phyloP scores from a whole-genome alignment of 1,140 invertebrate genomes.

The Drosophila nigrodunni region DNA sequence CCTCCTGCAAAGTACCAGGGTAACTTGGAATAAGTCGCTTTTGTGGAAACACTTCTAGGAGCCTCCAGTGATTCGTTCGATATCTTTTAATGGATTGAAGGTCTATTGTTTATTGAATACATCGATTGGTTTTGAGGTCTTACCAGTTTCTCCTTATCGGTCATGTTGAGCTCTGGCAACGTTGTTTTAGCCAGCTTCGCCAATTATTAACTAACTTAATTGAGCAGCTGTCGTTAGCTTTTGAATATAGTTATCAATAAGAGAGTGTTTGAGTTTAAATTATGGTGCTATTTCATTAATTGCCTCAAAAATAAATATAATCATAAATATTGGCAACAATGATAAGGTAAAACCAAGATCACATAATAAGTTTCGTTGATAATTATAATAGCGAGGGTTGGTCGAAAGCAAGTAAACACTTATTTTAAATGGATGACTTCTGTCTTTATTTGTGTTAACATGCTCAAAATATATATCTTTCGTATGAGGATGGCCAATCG shows the following conservation, averaged over 20 bases:
- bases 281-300: constrained; percentile 10
- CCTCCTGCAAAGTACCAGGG: constrained; percentile 68
- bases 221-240: background rate
- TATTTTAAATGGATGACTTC: background rate
- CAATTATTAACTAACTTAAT: background rate
- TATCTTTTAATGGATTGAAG: background rate
- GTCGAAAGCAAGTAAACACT: background rate
- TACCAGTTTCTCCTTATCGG: constrained; percentile 65
- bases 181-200: background rate
- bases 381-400: background rate
- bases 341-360: background rate
- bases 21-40: constrained; percentile 29
- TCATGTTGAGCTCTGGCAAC: constrained; percentile 25
- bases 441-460: background rate
- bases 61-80: constrained; percentile 1
- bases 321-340: background rate
- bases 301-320: constrained; percentile 1
- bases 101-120: background rate
- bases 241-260: constrained; percentile 11
- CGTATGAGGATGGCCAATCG: constrained; percentile 42
- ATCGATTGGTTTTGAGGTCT: background rate
- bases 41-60: background rate
- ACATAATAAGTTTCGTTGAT: background rate
- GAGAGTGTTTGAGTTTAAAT: background rate
- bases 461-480: constrained; percentile 33